Evolutionary conservation across 2,888 invertebrate genomes (phyloP), one percentile per base, ranked within the genome.

Genomic region (Mythimna albipuncta): DNA sequence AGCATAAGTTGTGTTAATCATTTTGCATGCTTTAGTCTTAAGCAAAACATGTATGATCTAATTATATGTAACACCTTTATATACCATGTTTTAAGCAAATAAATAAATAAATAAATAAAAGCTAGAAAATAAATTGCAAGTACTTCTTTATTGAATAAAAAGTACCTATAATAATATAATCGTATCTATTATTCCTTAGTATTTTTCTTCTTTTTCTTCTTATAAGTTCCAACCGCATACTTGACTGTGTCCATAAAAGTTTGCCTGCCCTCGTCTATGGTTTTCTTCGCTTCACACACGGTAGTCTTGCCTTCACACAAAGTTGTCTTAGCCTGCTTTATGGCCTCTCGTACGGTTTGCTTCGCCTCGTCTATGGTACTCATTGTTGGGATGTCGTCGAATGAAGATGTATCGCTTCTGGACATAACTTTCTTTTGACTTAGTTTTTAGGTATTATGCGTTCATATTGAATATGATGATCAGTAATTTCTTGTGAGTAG

Each of bases 271-370:
- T 26, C 13, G 26, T 38, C 19, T 10, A 50, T 6, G 4, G 68
- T 67, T 35, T 35, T 0, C 11, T 59, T 57, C 0, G 57, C 47
- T 35, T 35, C 47, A 21, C 57, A 32, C 57, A 67, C 2, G 21
- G 21, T 61, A 4, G 7, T 16, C 47, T 21, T 67, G 19, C 21
- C 67, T 6, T 35, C 67, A 16, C 35, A 7, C n/a, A 52, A 0
- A 10, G 68, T 68, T 9, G 7, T 19, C 50, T 68, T 50, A 13
- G 35, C 67, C 38, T 50, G 21, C 50, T 68, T 19, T 13, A 68
- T 10, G 2, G 9, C 19, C 9, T 38, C 13, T 1, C 0, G 9
- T 6, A 68, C 26, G 2, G 6, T 69, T 52, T 69, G 26, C 7
- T 38, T 69, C 2, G 11, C 26, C 1, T 52, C 4, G 5, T 38